Base-by-base conservation (phyloP, 2,113 vertebrate genomes). In the Sturnus vulgaris region DNA sequence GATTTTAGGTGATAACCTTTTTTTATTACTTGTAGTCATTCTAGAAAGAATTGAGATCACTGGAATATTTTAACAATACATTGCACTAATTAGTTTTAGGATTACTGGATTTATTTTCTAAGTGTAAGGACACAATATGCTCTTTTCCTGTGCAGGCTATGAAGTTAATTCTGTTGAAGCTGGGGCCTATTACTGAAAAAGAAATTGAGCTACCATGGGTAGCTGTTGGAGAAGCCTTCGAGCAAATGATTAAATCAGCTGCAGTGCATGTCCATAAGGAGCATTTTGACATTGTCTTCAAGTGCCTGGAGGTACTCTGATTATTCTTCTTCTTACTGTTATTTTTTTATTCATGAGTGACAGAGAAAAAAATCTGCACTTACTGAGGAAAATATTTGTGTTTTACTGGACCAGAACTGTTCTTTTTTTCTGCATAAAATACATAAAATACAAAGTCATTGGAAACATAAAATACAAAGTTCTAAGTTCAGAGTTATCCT, bases 281-380 rank as follows among this genome's bases (percentile, higher is more conserved):
- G 30, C 98, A 99, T 96, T 98, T 99, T 93, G 96, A 98, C 66
- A 84, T 98, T 76, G 96, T 99, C 85, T 99, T 99, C 98, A 98
- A 98, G 90, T 98, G 98, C 70, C 96, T 99, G 77, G 98, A 99
- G 96, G 99, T 99, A 87, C 84, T 88, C 24, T 90, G 28, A 53
- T 23, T 37, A 37, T 40, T 23, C 22, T 68, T 69, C 6, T 71
- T 69, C 4, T n/a, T 79, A 22, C 12, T 77, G 9, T 39, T 40
- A 12, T 22, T 53, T 31, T 35, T 28, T 53, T 33, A 23, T 47
- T 71, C 9, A 27, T 15, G 28, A 82, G 23, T 61, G 65, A 79
- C 55, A 55, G 42, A 81, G n/a, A 63, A 53, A 76, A 28, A 11
- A 31, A 1, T 42, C 5, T 63, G 7, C 16, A 5, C 6, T 84